phyloP scores from a whole-genome alignment of 2,113 vertebrate genomes.

The Cranoglanis bouderius region DNA sequence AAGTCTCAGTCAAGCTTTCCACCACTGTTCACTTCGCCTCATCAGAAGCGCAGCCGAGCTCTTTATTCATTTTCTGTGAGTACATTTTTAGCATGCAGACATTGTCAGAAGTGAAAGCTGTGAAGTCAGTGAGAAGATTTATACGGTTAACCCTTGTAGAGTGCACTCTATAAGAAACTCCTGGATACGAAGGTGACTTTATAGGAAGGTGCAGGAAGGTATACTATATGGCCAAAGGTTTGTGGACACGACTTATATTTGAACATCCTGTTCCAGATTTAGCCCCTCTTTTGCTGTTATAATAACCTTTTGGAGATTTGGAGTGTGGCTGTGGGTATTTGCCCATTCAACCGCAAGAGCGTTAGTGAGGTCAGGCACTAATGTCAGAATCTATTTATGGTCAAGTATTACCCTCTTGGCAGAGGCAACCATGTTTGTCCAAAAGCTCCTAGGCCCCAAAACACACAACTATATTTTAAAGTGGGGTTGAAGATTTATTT shows the following conservation, averaged over 20 bases:
- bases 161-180: background rate
- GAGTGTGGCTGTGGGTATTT: background rate
- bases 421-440: background rate
- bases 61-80: conserved; percentile 21
- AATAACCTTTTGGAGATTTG: background rate
- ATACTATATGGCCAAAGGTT: background rate
- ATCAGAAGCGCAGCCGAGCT: conserved; percentile 29
- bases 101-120: conserved; percentile 12
- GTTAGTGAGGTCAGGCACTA: background rate
- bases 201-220: background rate
- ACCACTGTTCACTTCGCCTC: background rate
- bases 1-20: conserved; percentile 44
- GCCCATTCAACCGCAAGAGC: background rate
- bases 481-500: background rate
- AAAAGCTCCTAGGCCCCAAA: background rate
- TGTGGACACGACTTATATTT: background rate
- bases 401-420: background rate
- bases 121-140: conserved; percentile 25
- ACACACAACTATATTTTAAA: background rate
- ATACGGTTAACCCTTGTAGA: conserved; percentile 12
- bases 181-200: background rate
- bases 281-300: background rate
- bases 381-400: background rate
- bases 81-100: conserved; percentile 15
- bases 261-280: background rate